phyloP scores from a whole-genome alignment of 2,888 invertebrate genomes.

The Aphodius granarius region DNA sequence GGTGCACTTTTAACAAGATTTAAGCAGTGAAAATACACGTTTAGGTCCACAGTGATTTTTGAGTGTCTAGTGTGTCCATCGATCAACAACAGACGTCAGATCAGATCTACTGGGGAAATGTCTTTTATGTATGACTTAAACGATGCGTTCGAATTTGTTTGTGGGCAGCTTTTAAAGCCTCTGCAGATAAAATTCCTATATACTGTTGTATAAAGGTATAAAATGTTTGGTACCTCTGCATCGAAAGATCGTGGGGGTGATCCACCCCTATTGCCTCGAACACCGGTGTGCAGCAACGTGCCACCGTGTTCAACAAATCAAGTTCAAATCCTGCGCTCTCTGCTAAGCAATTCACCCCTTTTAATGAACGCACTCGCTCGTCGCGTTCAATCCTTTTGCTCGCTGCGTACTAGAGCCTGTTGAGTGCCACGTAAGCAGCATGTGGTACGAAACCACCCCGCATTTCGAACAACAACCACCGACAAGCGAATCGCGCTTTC shows the following conservation, averaged over 20 bases:
- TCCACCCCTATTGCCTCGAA: slow-evolving; percentile 12
- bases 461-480: slow-evolving; percentile 29
- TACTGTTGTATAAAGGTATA: too few relatives aligned
- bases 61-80: too few relatives aligned
- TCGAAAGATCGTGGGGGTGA: slow-evolving; percentile 22
- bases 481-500: slow-evolving; percentile 25
- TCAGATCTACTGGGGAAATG: too few relatives aligned
- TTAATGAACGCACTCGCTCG: slow-evolving; percentile 16
- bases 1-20: not conserved
- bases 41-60: too few relatives aligned
- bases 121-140: too few relatives aligned
- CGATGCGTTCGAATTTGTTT: too few relatives aligned
- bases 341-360: slow-evolving; percentile 30
- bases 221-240: slow-evolving; percentile 24
- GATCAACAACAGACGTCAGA: too few relatives aligned
- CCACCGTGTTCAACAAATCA: slow-evolving; percentile 34
- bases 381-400: slow-evolving; percentile 10
- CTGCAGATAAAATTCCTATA: too few relatives aligned
- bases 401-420: slow-evolving; percentile 30
- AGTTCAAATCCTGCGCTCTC: slow-evolving; percentile 35
- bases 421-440: slow-evolving; percentile 31
- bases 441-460: slow-evolving; percentile 39
- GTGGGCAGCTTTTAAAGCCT: too few relatives aligned
- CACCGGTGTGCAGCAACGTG: slow-evolving; percentile 28
- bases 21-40: too few relatives aligned